Conservation (phyloP, 2,888 invertebrate species). For the Oithona nana region DNA sequence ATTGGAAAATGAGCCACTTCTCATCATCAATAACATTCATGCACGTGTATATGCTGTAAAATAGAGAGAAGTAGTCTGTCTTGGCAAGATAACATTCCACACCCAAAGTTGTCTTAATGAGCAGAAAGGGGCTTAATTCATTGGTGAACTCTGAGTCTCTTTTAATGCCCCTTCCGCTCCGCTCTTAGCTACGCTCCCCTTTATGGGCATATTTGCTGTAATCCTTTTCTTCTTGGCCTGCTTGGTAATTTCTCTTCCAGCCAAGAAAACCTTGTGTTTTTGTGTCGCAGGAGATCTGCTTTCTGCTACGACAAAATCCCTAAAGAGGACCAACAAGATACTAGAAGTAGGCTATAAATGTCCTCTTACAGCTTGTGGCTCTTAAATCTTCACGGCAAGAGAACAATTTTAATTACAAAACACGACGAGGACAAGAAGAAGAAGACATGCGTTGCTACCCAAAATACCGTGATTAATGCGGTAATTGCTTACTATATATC, state of each 20-base stretch:
- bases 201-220: background rate
- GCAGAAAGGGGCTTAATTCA: too few relatives aligned
- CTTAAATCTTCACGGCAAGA: background rate
- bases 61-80: background rate
- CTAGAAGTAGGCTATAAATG: background rate
- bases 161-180: background rate
- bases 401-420: background rate
- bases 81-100: background rate
- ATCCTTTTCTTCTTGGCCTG: background rate
- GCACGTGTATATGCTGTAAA: background rate
- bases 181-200: too few relatives aligned
- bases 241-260: background rate
- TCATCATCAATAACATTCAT: background rate
- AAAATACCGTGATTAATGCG: background rate
- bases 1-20: background rate
- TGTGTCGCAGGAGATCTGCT: background rate
- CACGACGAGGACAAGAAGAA: too few relatives aligned
- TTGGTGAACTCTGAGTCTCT: background rate
- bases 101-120: too few relatives aligned
- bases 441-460: too few relatives aligned
- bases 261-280: background rate
- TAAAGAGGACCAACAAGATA: background rate
- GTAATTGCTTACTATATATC: background rate
- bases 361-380: background rate
- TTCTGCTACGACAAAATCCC: background rate